Base-by-base conservation (phyloP, 2,797 vertebrate species). In the Mergus octosetaceus region DNA sequence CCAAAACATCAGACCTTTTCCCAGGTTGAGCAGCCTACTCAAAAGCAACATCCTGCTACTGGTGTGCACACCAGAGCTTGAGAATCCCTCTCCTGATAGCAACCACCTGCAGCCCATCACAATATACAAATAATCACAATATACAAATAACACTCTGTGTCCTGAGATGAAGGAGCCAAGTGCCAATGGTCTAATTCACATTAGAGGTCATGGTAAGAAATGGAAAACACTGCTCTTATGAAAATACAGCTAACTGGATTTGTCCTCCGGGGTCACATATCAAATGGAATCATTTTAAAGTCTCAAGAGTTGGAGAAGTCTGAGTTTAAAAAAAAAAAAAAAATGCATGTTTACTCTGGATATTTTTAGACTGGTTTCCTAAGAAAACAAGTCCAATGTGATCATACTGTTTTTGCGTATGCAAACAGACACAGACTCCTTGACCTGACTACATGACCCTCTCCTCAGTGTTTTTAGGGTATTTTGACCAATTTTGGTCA, bases 341-440 rank as follows among this genome's bases (percentile, higher is more conserved):
- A 89, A 85, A 95, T 71, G 64, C 38, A 25, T 96, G 92, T 97
- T 96, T 96, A 77, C 82, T 69, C 17, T 81, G 34, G 34, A 34
- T 93, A 97, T 93, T 97, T 97, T 94, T 94, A 89, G 85, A 83
- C 22, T n/a, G 38, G 38, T 78, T 96, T 94, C 91, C 94, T 95
- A 96, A 94, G 91, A 89, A 95, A 94, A 80, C 45, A 72, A 83
- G 61, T 32, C 57, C 94, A 83, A 83, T 2, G 3, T n/a, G 25
- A 87, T 89, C 30, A 39, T 38, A 39, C n/a, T 72, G 62, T 81
- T 27, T 68, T 41, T 57, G 25, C 27, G 58, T 86, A 39, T 66
- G 32, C 89, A 87, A 51, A 9, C 11, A 69, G 25, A 72, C 17
- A 43, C 11, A 36, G 69, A 75, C 3, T 62, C 51, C 51, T 80